Base-by-base conservation (phyloP, 1,140 invertebrate genomes). In the Zeugodacus cucurbitae region DNA sequence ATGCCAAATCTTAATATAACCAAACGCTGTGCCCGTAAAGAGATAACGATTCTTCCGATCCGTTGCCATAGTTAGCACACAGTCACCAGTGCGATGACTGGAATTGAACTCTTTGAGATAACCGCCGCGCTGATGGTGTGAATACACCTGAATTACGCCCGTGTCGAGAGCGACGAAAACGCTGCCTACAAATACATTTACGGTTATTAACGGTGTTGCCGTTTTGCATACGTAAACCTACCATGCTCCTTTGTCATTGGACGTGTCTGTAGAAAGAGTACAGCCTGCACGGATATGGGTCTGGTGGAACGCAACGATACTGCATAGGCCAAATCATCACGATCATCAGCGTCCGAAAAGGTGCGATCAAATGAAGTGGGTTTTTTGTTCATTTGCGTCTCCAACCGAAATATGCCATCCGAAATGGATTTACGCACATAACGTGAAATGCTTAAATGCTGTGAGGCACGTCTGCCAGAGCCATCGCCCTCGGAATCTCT, bases 1-100 rank as follows among this genome's bases (percentile, higher is more conserved):
- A 48, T 96, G 93, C 96, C 96, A 97, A 7, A 96, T 94, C 93
- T 97, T 97, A 29, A 97, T 94, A 89, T 97, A 96, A 11, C 96
- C 96, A 59, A 94, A 92, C 0, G 95, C 94, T 54, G 96, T 95
- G 20, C 96, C 96, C 62, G 95, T 96, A 91, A 96, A 95, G 4
- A 97, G 94, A 90, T 94, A 96, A 37, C 95, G 93, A 92, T 97
- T 96, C 57, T 95, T 90, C 0, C 91, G 89, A 93, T 97, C 96
- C 0, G 96, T 95, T 48, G 94, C 92, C 92, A 97, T 94, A 22
- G 95, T 94, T 11, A 95, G 93, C 17, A 96, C 95, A 90, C 95
- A 96, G 92, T 97, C 96, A 1, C 95, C 95, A 3, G 94, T 92
- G 4, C 94, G 94, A 91, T 97, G 96, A 70, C 96, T 94, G 11